Base-by-base conservation (phyloP, 2,113 vertebrate genomes). In the Ochotona curzoniae region DNA sequence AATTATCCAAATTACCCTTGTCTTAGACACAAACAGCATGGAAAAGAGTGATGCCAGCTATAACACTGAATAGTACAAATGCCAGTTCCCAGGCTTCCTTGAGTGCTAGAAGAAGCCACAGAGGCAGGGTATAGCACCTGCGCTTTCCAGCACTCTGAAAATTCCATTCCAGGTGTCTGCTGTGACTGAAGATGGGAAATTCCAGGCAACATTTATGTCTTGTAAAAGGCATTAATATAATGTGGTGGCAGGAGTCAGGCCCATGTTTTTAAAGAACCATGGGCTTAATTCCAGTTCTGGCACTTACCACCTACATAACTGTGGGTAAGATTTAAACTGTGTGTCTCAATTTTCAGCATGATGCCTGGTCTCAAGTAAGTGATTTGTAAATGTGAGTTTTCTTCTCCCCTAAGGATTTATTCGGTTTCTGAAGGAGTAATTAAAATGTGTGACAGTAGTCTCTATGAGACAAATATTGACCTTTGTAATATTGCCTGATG, bases 51-150 rank as follows among this genome's bases (percentile, higher is more conserved):
- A 21, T 11, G 7, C 7, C 4, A 35, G 21, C n/a, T 6, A 14
- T 13, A 2, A 28, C 30, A 25, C 38, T 51, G 7, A 0, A 14
- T 17, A 13, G 21, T 2, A 2, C 2, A 12, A 8, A 18, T 14
- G 63, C 11, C 23, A 26, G 38, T 28, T 67, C 18, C 15, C 26
- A n/a, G 9, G 13, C 0, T 21, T 35, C n/a, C 3, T 1, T 28
- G 17, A 71, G 47, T 66, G 51, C 47, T 47, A 51, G 51, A 54
- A 32, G 30, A 64, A 91, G 28, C n/a, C 69, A 17, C 44, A 21
- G 32, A 15, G 44, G 2, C 28, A 51, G 0, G 1, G 1, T 10
- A 28, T 5, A 8, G 57, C 11, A 15, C 23, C 8, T 44, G 15
- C 11, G 28, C 51, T 69, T 84, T 13, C 73, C 17, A 12, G 13